Evolutionary conservation across 2,113 vertebrate genomes (phyloP).

Genomic region (Boulengeromyrus knoepffleri): DNA sequence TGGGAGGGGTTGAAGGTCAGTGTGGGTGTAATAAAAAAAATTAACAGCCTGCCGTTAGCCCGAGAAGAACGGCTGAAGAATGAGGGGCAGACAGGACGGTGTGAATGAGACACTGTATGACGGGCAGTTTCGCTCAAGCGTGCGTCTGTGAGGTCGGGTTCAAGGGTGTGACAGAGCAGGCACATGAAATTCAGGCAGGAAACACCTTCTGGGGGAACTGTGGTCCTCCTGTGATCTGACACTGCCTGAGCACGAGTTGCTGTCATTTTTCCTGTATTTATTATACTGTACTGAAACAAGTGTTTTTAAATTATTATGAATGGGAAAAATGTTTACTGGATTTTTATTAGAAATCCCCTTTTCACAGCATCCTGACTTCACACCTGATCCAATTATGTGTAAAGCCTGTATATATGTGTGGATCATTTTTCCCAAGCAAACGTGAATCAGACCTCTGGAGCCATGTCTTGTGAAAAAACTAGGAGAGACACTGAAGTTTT

Average conservation of each 20-base stretch:
- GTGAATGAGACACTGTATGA: not conserved
- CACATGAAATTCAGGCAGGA: not conserved
- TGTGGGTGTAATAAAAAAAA: conserved; percentile 19
- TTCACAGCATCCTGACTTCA: not conserved
- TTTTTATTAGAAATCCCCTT: not conserved
- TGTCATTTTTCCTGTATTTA: not conserved
- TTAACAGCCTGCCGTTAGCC: conserved; percentile 5
- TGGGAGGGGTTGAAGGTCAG: conserved; percentile 7
- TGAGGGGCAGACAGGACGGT: not conserved
- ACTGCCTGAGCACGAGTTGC: not conserved
- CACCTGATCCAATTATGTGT: not conserved
- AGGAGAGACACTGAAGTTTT: not conserved
- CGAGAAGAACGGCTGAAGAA: not conserved
- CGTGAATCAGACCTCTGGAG: not conserved
- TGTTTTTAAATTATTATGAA: not conserved
- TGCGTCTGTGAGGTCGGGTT: not conserved
- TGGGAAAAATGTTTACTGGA: not conserved
- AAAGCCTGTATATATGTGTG: not conserved
- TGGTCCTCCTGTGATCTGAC: not conserved
- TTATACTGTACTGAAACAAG: not conserved
- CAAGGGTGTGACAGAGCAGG: not conserved
- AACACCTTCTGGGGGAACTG: not conserved
- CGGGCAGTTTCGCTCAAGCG: not conserved
- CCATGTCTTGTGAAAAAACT: not conserved
- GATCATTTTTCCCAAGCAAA: not conserved